Conservation (phyloP, 2,888 invertebrate genomes). For the Chromoteleia sp. region DNA sequence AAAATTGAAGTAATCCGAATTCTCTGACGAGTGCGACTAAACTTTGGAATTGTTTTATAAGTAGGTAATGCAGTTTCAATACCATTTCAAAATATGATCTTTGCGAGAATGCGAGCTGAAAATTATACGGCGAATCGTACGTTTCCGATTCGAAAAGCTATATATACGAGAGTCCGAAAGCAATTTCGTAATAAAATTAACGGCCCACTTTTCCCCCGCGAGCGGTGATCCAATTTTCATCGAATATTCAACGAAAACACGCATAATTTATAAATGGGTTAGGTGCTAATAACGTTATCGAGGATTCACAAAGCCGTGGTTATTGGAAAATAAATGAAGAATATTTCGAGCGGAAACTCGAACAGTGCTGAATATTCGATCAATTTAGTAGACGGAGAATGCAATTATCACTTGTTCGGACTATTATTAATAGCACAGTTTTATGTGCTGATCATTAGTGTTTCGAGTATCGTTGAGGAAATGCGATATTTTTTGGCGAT, state of each 20-base stretch:
- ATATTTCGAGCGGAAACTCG: slow-evolving; percentile 39
- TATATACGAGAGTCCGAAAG: no score
- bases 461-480: not conserved
- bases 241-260: slow-evolving; percentile 42
- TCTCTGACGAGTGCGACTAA: no score
- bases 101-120: no score
- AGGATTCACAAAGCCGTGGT: slow-evolving; percentile 50
- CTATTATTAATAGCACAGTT: slow-evolving; percentile 23
- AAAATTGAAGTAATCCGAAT: no score
- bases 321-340: slow-evolving; percentile 61
- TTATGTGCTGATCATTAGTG: slow-evolving; percentile 10
- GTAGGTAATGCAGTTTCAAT: no score
- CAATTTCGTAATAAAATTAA: no score
- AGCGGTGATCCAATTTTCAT: slow-evolving; percentile 21
- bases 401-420: slow-evolving; percentile 53
- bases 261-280: slow-evolving; percentile 56
- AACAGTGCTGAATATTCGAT: slow-evolving; percentile 51
- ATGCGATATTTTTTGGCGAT: not conserved
- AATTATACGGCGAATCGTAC: no score
- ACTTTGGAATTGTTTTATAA: no score
- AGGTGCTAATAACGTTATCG: slow-evolving; percentile 52
- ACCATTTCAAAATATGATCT: no score
- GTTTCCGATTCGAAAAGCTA: no score
- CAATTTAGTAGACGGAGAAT: slow-evolving; percentile 36
- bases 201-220: no score